A percentile compares a stretch with the other conserved stretches of the same genome.
Conservation (phyloP, 2,888 invertebrate genomes). For the Panopea generosa region DNA sequence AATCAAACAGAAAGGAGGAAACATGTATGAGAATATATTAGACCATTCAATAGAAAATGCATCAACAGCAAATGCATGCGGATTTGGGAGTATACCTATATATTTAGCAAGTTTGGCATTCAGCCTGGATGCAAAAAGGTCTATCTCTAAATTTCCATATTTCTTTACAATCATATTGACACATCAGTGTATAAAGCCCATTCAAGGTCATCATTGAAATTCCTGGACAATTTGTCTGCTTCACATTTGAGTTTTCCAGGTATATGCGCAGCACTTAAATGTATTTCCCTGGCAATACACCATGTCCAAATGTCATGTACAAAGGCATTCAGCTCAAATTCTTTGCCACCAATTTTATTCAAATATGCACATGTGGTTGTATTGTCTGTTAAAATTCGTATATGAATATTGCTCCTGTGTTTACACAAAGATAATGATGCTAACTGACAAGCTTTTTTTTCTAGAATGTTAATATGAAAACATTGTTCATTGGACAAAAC, state of each 20-base stretch:
- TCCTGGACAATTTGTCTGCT: no score
- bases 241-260: constrained; percentile 30
- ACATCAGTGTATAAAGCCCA: constrained; percentile 34
- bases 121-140: no score
- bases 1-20: no score
- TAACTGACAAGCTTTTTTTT: constrained; percentile 13
- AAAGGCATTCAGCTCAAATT: neutral
- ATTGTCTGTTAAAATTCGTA: no score
- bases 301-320: constrained; percentile 26
- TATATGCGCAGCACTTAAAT: no score
- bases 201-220: no score
- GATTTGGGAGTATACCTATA: no score
- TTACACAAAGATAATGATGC: constrained; percentile 21
- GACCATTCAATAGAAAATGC: constrained; percentile 52
- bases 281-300: constrained; percentile 25
- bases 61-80: constrained; percentile 27
- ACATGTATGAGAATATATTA: no score
- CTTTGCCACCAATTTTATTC: constrained; percentile 23
- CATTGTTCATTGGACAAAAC: constrained; percentile 14
- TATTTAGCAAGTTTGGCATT: no score
- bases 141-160: no score
- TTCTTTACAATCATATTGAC: constrained; percentile 22
- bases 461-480: constrained; percentile 29
- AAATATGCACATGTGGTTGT: no score
- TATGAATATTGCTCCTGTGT: no score